Conservation (phyloP, 2,888 invertebrate species). For the Dioctria rufipes region DNA sequence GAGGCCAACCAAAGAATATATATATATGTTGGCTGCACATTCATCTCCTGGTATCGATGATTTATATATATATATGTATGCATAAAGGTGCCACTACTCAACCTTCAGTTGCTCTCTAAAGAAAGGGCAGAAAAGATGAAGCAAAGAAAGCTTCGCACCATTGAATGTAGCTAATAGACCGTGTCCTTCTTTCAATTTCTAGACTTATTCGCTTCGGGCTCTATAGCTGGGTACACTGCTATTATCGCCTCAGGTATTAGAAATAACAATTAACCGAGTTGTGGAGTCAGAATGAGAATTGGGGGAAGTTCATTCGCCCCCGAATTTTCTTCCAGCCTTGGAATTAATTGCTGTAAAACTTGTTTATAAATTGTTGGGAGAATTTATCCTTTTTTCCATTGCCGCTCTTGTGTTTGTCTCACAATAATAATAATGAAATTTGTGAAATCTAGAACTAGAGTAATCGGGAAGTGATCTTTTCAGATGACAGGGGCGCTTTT, state of each 20-base stretch:
- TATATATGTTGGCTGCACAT: neutral
- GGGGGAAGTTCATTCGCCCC: neutral
- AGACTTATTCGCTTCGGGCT: neutral
- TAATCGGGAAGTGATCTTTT: too few relatives aligned
- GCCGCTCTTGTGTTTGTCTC: neutral
- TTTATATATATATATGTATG: neutral
- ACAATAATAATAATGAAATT: too few relatives aligned
- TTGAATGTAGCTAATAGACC: constrained; percentile 18
- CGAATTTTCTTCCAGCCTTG: neutral
- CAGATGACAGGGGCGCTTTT: too few relatives aligned
- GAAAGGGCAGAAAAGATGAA: neutral
- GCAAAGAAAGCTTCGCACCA: constrained; percentile 5
- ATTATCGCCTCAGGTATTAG: neutral
- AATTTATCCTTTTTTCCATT: neutral
- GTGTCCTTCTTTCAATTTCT: neutral
- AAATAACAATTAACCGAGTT: neutral
- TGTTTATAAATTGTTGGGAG: neutral
- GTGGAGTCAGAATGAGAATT: neutral
- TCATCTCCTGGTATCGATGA: too few relatives aligned
- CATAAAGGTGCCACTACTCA: neutral
- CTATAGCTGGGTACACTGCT: neutral
- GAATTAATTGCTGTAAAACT: constrained; percentile 21
- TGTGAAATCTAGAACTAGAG: too few relatives aligned
- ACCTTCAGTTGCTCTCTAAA: neutral
- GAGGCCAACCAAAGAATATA: neutral